A percentile compares a stretch with the other conserved stretches of the same genome.
Conservation (phyloP, 2,797 vertebrate genomes). For the Enteromius argenteus region DNA sequence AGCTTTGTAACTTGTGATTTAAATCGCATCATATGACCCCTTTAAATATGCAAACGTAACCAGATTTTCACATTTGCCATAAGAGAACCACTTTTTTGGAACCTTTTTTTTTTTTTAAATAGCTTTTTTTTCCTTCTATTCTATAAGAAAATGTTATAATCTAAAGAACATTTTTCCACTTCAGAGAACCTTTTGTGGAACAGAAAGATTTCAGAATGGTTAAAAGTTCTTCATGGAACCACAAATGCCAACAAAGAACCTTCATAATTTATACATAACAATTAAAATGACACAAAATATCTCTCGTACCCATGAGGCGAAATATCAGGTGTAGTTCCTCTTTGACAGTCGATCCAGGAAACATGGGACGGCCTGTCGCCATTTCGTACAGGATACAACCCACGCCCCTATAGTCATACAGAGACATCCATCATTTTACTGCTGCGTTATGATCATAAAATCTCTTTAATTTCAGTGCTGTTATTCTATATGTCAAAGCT, state of each 20-base stretch:
- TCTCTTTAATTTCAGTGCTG: conserved; percentile 24
- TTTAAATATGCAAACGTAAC: background rate
- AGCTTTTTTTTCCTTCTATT: background rate
- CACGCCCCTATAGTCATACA: conserved; percentile 84
- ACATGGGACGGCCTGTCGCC: conserved; percentile 94
- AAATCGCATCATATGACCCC: no score
- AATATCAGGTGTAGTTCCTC: conserved; percentile 95
- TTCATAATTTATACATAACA: background rate
- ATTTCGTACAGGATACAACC: conserved; percentile 96
- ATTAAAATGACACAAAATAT: conserved; percentile 26
- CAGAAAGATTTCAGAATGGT: background rate
- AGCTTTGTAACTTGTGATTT: no score
- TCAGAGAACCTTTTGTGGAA: no score
- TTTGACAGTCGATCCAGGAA: conserved; percentile 94
- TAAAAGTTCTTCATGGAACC: background rate
- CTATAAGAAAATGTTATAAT: background rate
- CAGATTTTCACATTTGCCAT: background rate
- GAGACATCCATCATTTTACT: conserved; percentile 41
- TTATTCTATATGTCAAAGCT: conserved; percentile 20
- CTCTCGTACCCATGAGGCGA: conserved; percentile 86
- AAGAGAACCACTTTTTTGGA: background rate
- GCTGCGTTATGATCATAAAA: conserved; percentile 37
- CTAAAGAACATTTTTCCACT: background rate
- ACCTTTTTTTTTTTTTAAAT: background rate
- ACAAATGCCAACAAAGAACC: background rate